phyloP scores from a whole-genome alignment of 2,888 invertebrate species.

The Brachycybe producta region DNA sequence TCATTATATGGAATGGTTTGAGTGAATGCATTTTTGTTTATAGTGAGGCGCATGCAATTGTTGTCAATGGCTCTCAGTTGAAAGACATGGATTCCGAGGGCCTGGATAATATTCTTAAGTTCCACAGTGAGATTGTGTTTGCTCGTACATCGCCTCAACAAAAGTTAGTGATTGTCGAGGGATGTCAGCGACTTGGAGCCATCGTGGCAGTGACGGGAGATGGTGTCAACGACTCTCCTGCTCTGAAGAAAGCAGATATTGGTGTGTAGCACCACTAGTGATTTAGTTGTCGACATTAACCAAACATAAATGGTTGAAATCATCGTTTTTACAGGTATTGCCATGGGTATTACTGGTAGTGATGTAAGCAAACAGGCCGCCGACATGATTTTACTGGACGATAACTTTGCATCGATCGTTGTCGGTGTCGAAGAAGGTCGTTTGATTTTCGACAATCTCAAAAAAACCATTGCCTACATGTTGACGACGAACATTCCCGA shows the following conservation, averaged over 20 bases:
- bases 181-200: conserved; percentile 42
- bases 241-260: conserved; percentile 83
- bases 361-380: conserved; percentile 63
- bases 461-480: conserved; percentile 42
- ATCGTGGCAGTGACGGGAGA: conserved; percentile 56
- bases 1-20: not conserved
- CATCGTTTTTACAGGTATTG: conserved; percentile 43
- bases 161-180: conserved; percentile 42
- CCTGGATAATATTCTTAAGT: conserved; percentile 44
- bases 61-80: conserved; percentile 24
- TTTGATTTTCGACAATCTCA: conserved; percentile 42
- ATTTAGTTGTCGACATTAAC: not conserved
- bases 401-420: conserved; percentile 24
- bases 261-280: conserved; percentile 25
- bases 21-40: not conserved
- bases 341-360: conserved; percentile 89
- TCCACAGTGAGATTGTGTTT: conserved; percentile 57
- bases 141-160: conserved; percentile 43
- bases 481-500: conserved; percentile 41
- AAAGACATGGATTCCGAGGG: conserved; percentile 25
- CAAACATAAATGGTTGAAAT: too few species aligned
- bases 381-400: conserved; percentile 21
- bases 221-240: conserved; percentile 86
- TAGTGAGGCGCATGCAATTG: conserved; percentile 27
- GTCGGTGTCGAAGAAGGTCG: conserved; percentile 30